These are phyloP conservation scores for Stenurella melanura DNA, from an alignment of 2,888 invertebrate genomes.

Conservation along the genomic window DNA sequence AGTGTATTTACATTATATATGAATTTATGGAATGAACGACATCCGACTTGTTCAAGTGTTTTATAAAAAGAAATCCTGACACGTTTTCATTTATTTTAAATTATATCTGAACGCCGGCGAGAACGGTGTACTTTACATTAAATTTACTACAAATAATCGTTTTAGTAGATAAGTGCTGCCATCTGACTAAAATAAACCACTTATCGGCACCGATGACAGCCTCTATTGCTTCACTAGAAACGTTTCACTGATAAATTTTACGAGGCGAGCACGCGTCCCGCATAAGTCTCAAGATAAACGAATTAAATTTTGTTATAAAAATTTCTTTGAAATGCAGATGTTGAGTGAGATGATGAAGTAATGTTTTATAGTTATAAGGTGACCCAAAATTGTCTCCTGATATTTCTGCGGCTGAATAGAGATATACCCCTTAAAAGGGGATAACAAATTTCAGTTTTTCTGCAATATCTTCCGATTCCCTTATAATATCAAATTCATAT, in stretches of 20 bases:
- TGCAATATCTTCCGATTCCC: too few relatives aligned
- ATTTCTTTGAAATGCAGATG: background rate
- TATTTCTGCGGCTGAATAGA: too few relatives aligned
- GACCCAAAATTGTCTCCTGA: too few relatives aligned
- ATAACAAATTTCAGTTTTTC: too few relatives aligned
- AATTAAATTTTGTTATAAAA: constrained; percentile 28
- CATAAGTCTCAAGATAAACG: constrained; percentile 22
- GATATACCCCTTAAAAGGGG: too few relatives aligned
- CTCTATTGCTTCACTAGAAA: constrained; percentile 36
- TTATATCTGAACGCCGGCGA: constrained; percentile 42
- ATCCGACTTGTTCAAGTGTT: constrained; percentile 16
- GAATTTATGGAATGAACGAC: constrained; percentile 31
- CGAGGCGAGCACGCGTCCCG: constrained; percentile 37
- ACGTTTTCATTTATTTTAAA: constrained; percentile 45
- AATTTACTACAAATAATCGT: constrained; percentile 52
- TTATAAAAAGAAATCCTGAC: constrained; percentile 26
- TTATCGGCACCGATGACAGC: constrained; percentile 56
- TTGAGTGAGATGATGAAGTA: background rate
- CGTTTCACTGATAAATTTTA: constrained; percentile 33
- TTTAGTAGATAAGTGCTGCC: constrained; percentile 52
- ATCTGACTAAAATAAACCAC: constrained; percentile 59
- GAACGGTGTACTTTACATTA: constrained; percentile 49
- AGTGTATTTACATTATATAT: constrained; percentile 17
- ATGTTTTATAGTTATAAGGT: too few relatives aligned
- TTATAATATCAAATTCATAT: too few relatives aligned